Evolutionary conservation across 2,797 vertebrate genomes (phyloP), one percentile per base, ranked within the genome.

Genomic region (Prunella strophiata): DNA sequence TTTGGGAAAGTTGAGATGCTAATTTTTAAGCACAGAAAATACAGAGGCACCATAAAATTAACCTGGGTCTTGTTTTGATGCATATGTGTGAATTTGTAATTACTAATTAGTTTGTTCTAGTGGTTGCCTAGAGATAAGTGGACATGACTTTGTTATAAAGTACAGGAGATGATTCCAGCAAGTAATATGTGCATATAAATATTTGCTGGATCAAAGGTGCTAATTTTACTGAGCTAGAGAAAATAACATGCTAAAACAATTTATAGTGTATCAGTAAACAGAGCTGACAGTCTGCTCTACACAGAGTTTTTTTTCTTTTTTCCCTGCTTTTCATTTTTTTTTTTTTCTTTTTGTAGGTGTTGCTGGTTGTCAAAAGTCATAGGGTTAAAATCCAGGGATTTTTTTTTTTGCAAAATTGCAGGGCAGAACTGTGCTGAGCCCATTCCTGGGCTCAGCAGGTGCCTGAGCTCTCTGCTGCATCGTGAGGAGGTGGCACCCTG

Each of bases 61-160:
- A 67, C 27, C 50, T 89, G 84, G 57, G 45, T 87, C 61, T 77
- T 87, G 43, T 80, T 92, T 77, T 55, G 72, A 80, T 83, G 65
- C 61, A 52, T 75, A 32, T 47, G 66, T 82, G 68, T 82, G 84
- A 85, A 80, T 89, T 80, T 68, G 57, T 71, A 66, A 79, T 61
- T 76, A 55, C 62, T 78, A 93, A 89, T 85, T 93, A 91, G 45
- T 72, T 68, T 58, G 21, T 90, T 81, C 65, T 79, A 47, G 15
- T 77, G 57, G 86, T 94, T 96, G 93, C 93, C 38, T 85, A 88
- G 81, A 78, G 72, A 96, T 36, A n/a, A 88, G 78, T 30, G 83
- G 78, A 48, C 34, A 65, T 30, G 74, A 89, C 84, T 89, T 85
- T 21, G 25, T 61, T 83, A 52, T 55, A 30, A 57, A 72, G 30